A percentile compares a stretch with the other conserved stretches of the same genome.
Conservation (phyloP, 2,888 invertebrate species). For the Prenolepis imparis region DNA sequence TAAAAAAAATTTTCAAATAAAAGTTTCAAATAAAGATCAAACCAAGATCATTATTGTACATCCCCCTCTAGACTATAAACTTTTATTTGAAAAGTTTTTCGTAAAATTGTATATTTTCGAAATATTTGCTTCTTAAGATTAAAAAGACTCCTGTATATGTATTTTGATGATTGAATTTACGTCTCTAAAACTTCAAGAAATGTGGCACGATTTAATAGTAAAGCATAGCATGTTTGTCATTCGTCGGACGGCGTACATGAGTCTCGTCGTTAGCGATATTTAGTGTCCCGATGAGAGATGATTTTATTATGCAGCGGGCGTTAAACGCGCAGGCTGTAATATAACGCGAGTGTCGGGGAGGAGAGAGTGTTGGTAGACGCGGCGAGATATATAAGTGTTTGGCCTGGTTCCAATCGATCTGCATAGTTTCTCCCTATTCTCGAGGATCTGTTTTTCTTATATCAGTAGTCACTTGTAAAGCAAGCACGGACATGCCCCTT, state of each 20-base stretch:
- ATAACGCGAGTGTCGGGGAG: constrained; percentile 56
- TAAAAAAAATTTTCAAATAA: too few species aligned
- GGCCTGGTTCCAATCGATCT: constrained; percentile 70
- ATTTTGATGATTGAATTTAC: background rate
- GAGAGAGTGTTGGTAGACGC: constrained; percentile 42
- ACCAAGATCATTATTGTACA: too few species aligned
- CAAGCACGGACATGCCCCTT: constrained; percentile 52
- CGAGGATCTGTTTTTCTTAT: constrained; percentile 74
- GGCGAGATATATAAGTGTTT: constrained; percentile 72
- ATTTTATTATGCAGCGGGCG: constrained; percentile 70
- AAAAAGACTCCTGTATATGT: too few species aligned
- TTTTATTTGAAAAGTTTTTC: too few species aligned
- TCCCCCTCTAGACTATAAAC: too few species aligned
- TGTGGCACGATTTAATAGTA: constrained; percentile 21
- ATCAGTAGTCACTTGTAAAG: constrained; percentile 67
- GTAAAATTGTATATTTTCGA: too few species aligned
- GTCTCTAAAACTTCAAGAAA: background rate
- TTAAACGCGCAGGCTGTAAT: constrained; percentile 65
- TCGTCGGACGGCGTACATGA: constrained; percentile 20
- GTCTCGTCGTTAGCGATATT: constrained; percentile 55
- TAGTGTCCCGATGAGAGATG: constrained; percentile 58
- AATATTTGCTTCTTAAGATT: too few species aligned
- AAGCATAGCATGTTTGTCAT: constrained; percentile 37
- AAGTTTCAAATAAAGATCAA: too few species aligned
- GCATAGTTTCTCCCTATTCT: constrained; percentile 76